Percentiles rank a stretch among this genome's conserved stretches.
Conservation (phyloP, 1,140 invertebrate species). For the Trichonephila clavipes region DNA sequence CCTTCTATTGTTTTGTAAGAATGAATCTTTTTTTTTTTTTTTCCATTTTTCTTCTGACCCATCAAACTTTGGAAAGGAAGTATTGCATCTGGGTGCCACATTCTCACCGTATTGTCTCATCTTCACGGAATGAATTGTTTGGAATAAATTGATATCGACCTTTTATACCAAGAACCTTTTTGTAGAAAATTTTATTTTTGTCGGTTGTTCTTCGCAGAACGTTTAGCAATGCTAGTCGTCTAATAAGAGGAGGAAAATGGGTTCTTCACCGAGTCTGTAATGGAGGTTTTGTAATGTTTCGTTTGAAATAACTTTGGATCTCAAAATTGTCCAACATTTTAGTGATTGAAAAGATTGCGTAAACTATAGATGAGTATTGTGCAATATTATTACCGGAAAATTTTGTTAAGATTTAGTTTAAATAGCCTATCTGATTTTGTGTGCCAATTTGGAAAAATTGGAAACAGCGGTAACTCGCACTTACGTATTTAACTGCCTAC, state of each 20-base stretch:
- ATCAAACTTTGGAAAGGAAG: constrained; percentile 25
- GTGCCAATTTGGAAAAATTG: no score
- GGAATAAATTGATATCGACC: constrained; percentile 29
- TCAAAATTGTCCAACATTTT: background rate
- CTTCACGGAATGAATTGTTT: background rate
- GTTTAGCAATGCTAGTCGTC: background rate
- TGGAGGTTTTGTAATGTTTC: background rate
- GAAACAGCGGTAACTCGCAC: no score
- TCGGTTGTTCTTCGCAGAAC: background rate
- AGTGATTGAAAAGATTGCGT: background rate
- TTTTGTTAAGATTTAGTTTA: no score
- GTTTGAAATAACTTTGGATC: background rate
- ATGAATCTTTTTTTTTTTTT: background rate
- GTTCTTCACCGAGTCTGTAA: background rate
- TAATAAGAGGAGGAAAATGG: background rate
- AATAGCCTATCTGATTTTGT: no score
- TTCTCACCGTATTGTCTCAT: constrained; percentile 9
- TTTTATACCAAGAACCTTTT: background rate
- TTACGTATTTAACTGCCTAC: no score
- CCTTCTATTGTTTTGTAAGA: constrained; percentile 9
- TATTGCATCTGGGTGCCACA: constrained; percentile 9
- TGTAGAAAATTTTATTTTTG: background rate
- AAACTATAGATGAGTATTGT: no score
- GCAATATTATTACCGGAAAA: no score
- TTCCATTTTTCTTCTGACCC: background rate